phyloP scores from a whole-genome alignment of 1,140 invertebrate genomes.

The Centruroides sculpturatus region DNA sequence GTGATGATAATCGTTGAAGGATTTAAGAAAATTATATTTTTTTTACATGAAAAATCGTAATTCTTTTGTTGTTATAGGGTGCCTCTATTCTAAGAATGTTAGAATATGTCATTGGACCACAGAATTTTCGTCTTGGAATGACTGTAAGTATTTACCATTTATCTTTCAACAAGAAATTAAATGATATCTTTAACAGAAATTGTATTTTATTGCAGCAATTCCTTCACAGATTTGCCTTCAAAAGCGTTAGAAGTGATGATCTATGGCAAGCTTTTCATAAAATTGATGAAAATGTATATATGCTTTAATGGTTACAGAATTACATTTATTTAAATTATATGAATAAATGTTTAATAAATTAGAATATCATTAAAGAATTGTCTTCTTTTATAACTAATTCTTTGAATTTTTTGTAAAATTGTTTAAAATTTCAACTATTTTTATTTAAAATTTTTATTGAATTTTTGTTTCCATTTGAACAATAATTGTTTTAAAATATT shows the following conservation, averaged over 20 bases:
- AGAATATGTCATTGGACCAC: slow-evolving; percentile 59
- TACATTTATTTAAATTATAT: no score
- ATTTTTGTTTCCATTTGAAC: no score
- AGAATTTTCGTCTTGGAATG: slow-evolving; percentile 56
- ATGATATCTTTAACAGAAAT: slow-evolving; percentile 8
- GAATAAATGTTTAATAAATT: no score
- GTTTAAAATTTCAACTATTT: no score
- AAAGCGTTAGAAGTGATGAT: slow-evolving; percentile 64
- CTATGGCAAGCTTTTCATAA: slow-evolving; percentile 36
- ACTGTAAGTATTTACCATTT: slow-evolving; percentile 6
- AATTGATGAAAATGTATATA: no score
- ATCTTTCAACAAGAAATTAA: background rate
- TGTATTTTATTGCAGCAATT: slow-evolving; percentile 38
- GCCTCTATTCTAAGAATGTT: slow-evolving; percentile 79
- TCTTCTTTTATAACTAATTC: no score
- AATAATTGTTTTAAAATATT: no score
- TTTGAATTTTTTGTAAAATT: no score
- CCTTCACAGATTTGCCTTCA: slow-evolving; percentile 49
- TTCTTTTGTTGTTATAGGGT: slow-evolving; percentile 43
- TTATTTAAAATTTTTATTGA: no score
- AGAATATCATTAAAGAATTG: no score
- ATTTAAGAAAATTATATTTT: background rate
- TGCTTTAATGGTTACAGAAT: no score
- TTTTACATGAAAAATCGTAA: background rate
- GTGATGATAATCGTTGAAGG: no score